phyloP scores from a whole-genome alignment of 2,888 invertebrate genomes.

The Leistus spinibarbis region DNA sequence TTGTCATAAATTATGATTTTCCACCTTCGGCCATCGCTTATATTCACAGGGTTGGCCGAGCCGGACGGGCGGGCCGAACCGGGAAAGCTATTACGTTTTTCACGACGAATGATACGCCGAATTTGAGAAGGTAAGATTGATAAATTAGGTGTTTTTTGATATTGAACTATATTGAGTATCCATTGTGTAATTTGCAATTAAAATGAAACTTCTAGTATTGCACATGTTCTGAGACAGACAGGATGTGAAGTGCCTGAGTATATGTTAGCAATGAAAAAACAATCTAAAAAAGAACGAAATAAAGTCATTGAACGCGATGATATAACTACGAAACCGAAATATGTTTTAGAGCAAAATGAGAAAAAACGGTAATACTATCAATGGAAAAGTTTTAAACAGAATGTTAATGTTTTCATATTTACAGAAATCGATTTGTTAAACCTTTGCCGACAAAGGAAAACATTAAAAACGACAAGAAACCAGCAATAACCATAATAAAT shows the following conservation, averaged over 20 bases:
- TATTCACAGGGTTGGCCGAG: slow-evolving; percentile 86
- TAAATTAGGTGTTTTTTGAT: neutral
- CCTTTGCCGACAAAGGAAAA: slow-evolving; percentile 3
- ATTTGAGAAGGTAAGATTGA: slow-evolving; percentile 74
- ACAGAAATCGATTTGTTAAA: slow-evolving; percentile 24
- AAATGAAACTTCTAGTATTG: slow-evolving; percentile 69
- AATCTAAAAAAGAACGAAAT: slow-evolving; percentile 66
- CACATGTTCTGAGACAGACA: slow-evolving; percentile 86
- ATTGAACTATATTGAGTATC: neutral
- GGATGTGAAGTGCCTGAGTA: slow-evolving; percentile 93
- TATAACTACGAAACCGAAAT: slow-evolving; percentile 66
- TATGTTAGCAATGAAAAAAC: slow-evolving; percentile 78
- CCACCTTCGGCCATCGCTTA: slow-evolving; percentile 89
- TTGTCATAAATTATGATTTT: slow-evolving; percentile 97
- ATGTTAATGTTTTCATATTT: neutral
- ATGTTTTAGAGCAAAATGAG: slow-evolving; percentile 44
- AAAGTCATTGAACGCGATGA: slow-evolving; percentile 67
- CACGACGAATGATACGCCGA: slow-evolving; percentile 85
- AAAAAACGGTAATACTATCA: slow-evolving; percentile 18
- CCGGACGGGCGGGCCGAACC: slow-evolving; percentile 88
- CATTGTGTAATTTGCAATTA: neutral
- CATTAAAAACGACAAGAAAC: neutral
- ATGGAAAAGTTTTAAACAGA: neutral
- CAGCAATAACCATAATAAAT: neutral
- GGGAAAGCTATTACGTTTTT: slow-evolving; percentile 95